Evolutionary conservation across 2,113 vertebrate genomes (phyloP).

Genomic region (Anhinga rufa): DNA sequence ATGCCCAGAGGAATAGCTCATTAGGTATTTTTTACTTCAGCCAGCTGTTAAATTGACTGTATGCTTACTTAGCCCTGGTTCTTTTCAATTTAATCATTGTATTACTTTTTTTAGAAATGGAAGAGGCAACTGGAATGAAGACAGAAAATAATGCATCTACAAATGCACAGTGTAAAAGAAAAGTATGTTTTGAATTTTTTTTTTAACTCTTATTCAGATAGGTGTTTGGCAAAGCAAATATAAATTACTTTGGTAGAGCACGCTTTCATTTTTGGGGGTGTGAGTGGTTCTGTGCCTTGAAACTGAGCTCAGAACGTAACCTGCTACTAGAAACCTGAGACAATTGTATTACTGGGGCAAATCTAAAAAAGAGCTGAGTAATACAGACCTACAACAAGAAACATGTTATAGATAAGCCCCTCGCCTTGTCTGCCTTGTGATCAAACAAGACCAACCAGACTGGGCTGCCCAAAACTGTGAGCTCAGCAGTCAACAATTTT

Average conservation of each 20-base stretch:
- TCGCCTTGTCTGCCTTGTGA: not conserved
- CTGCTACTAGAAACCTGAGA: not conserved
- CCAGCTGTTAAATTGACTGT: not conserved
- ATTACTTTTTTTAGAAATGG: constrained; percentile 76
- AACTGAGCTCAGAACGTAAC: not conserved
- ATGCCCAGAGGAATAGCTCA: not conserved
- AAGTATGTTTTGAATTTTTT: constrained; percentile 65
- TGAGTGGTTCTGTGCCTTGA: not conserved
- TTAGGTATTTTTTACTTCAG: not conserved
- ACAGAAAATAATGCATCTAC: not conserved
- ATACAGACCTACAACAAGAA: not conserved
- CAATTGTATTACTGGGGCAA: not conserved
- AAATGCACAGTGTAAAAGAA: constrained; percentile 64
- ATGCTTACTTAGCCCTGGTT: not conserved
- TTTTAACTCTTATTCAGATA: not conserved
- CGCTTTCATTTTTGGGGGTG: not conserved
- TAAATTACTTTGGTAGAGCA: not conserved
- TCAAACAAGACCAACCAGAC: not conserved
- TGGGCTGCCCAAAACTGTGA: not conserved
- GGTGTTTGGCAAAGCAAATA: not conserved
- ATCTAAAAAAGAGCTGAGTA: not conserved
- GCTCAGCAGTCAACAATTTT: not conserved
- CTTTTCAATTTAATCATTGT: not conserved
- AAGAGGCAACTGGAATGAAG: constrained; percentile 67
- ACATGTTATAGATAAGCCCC: not conserved